These are phyloP conservation scores for Cyclopterus lumpus DNA, from an alignment of 2,797 vertebrate species.

Conservation along the genomic window DNA sequence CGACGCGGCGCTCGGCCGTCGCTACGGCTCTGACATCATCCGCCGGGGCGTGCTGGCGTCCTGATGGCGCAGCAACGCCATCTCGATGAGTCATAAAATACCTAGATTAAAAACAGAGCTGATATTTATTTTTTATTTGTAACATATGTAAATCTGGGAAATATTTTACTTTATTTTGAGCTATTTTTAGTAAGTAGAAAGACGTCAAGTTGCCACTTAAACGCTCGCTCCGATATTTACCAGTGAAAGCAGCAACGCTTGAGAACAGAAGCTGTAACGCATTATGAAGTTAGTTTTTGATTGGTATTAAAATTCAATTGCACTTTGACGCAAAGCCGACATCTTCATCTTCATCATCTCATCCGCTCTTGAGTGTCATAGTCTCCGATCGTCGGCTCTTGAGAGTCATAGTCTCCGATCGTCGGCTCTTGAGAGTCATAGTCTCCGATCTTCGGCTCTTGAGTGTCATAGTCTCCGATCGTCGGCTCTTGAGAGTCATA, in stretches of 20 bases:
- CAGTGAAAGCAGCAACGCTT: conserved; percentile 48
- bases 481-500: no score
- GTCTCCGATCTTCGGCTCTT: no score
- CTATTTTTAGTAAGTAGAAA: conserved; percentile 64
- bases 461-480: no score
- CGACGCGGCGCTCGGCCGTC: conserved; percentile 83
- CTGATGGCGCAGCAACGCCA: conserved; percentile 80
- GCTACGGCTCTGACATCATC: conserved; percentile 91
- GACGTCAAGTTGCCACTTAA: conserved; percentile 79
- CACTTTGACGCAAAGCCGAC: no score
- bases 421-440: no score
- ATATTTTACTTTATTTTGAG: conserved; percentile 74
- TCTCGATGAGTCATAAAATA: conserved; percentile 64
- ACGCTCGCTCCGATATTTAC: conserved; percentile 60
- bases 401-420: no score
- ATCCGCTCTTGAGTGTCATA: no score
- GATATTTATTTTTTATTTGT: conserved; percentile 84
- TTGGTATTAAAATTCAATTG: no score
- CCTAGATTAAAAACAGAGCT: conserved; percentile 66
- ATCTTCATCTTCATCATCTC: no score
- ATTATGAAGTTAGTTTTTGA: background rate
- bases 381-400: no score
- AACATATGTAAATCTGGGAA: conserved; percentile 79
- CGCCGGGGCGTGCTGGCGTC: conserved; percentile 94
- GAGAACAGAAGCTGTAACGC: conserved; percentile 68